Base-by-base conservation (phyloP, 2,888 invertebrate species). In the Callyntrura sp. region DNA sequence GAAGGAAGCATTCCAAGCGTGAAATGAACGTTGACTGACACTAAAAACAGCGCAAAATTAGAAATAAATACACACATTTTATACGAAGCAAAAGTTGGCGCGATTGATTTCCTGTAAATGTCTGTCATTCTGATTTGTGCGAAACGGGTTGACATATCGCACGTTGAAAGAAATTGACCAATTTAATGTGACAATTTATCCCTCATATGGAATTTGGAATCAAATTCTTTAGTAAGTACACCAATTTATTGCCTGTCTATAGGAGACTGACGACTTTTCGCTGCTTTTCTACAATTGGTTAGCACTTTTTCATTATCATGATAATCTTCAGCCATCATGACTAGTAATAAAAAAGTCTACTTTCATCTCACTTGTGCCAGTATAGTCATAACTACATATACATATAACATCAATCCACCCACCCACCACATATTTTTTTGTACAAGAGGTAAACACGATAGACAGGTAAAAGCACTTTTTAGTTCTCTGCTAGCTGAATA, bases 1-100 rank as follows among this genome's bases (percentile, higher is more conserved):
- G n/a, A 14, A 62, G 62, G 25, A 35, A 68, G 35, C 35, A 68
- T 68, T 68, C 68, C 68, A 68, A 68, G 68, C 68, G 35, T 68
- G 68, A 68, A 68, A 68, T 62, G 62, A 62, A 62, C 25, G 62
- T 23, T 23, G 62, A 62, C 62, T 62, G 14, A 14, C 51, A 62
- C 62, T 62, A 11, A 23, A 62, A n/a, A 9, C 25, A 62, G 14
- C 3, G 12, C 9, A 62, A 25, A 25, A 17, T 57, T 51, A n/a
- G 57, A n/a, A 17, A 57, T 17, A 2, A 2, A 35, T 35, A 35
- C 35, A 35, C 6, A 4, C 6, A 35, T 35, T 2, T 35, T 4
- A 35, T 35, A 35, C 3, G 35, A 4, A 35, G 35, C 35, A 6
- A 6, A 35, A 35, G 35, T 6, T 35, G 2, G 35, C 6, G 35